These are phyloP conservation scores for Diadegma fenestrale DNA, from an alignment of 2,888 invertebrate species.

Conservation along the genomic window DNA sequence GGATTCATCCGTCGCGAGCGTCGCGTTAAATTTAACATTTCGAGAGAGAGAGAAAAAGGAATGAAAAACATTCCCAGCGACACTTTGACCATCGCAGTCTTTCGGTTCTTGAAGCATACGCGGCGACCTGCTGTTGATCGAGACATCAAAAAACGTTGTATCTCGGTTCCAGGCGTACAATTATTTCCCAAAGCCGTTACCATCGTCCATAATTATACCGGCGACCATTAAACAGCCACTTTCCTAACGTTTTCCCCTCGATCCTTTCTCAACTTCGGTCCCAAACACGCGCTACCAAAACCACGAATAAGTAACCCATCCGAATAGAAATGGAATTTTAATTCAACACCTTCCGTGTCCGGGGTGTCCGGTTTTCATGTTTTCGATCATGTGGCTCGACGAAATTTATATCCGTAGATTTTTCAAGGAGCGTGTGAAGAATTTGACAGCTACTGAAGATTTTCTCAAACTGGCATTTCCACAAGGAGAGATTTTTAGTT, in stretches of 20 bases:
- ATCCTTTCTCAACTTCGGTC: background rate
- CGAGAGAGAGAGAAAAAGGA: conserved; percentile 32
- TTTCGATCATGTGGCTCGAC: background rate
- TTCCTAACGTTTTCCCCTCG: background rate
- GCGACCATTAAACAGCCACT: conserved; percentile 23
- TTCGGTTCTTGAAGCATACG: conserved; percentile 22
- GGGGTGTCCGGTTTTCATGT: background rate
- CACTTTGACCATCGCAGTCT: conserved; percentile 9
- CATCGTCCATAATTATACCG: conserved; percentile 46
- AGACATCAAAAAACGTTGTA: conserved; percentile 40
- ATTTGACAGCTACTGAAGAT: background rate
- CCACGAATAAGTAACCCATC: background rate
- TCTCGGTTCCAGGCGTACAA: conserved; percentile 11
- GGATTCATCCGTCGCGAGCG: conserved; percentile 34
- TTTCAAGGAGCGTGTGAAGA: conserved; percentile 19
- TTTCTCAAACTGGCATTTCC: background rate
- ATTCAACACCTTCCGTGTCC: conserved; percentile 27
- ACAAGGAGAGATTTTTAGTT: background rate
- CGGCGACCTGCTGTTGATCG: conserved; percentile 22
- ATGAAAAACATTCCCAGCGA: background rate
- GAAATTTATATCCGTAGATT: background rate
- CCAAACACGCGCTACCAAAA: conserved; percentile 10
- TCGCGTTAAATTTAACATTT: conserved; percentile 57
- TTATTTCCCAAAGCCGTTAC: conserved; percentile 47
- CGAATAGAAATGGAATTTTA: conserved; percentile 13